Conservation (phyloP, 2,113 vertebrate species). For the Nibea albiflora region DNA sequence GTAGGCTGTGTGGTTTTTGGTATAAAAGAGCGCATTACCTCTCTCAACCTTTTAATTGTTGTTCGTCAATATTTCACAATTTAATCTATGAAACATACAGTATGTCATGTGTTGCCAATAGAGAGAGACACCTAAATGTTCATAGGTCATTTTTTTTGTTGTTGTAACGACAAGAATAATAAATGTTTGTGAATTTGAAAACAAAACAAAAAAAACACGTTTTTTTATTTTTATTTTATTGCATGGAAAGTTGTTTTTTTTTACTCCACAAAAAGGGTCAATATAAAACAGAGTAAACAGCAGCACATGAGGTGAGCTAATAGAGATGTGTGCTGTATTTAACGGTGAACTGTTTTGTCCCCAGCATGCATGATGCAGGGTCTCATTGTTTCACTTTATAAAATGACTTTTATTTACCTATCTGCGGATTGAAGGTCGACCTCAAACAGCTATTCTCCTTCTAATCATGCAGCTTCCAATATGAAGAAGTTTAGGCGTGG, state of each 20-base stretch:
- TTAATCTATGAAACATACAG: conserved; percentile 88
- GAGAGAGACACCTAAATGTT: conserved; percentile 84
- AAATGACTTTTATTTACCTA: neutral
- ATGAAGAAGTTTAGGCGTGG: neutral
- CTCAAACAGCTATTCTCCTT: neutral
- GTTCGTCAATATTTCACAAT: conserved; percentile 88
- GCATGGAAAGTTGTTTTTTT: neutral
- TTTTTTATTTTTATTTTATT: conserved; percentile 65
- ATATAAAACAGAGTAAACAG: neutral
- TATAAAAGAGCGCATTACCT: conserved; percentile 84
- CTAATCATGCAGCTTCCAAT: neutral
- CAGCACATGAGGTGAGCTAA: neutral
- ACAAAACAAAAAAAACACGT: conserved; percentile 41
- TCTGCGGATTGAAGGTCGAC: neutral
- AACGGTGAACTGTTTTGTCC: neutral
- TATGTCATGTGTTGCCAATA: conserved; percentile 87
- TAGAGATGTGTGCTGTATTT: neutral
- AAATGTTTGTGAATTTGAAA: conserved; percentile 94
- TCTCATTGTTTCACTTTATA: neutral
- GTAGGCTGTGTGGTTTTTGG: conserved; percentile 82
- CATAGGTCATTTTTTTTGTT: conserved; percentile 85
- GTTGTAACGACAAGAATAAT: conserved; percentile 92
- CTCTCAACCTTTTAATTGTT: conserved; percentile 81
- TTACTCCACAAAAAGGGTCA: neutral
- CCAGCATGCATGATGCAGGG: neutral